Evolutionary conservation across 2,888 invertebrate species (phyloP).

Genomic region (Cistogaster globosa): DNA sequence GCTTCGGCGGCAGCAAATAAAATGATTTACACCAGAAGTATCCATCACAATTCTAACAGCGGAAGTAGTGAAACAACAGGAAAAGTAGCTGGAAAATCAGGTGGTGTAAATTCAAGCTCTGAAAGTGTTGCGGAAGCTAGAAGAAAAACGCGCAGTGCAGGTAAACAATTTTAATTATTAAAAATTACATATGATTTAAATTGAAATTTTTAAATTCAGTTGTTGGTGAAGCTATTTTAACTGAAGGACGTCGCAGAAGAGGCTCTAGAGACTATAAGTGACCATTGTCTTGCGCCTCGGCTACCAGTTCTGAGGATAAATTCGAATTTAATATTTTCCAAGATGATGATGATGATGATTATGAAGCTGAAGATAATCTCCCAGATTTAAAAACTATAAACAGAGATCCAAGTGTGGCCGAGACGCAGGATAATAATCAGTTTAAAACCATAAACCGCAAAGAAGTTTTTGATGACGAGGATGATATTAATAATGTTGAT

Average conservation of each 20-base stretch:
- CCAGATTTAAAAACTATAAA: constrained; percentile 62
- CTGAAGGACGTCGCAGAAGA: constrained; percentile 85
- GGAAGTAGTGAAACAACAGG: constrained; percentile 59
- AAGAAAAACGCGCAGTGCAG: constrained; percentile 89
- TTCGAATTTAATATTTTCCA: constrained; percentile 69
- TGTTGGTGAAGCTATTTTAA: constrained; percentile 80
- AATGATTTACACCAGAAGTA: constrained; percentile 81
- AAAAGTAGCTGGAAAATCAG: constrained; percentile 78
- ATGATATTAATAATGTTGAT: constrained; percentile 50
- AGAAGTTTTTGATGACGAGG: constrained; percentile 55
- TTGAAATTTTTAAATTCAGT: constrained; percentile 73
- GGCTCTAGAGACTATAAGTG: constrained; percentile 90
- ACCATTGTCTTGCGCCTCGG: constrained; percentile 85
- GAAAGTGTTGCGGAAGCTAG: constrained; percentile 81
- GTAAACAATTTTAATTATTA: constrained; percentile 80
- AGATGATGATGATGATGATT: constrained; percentile 74
- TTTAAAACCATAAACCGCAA: constrained; percentile 55
- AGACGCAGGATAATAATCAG: constrained; percentile 76
- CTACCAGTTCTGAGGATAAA: constrained; percentile 77
- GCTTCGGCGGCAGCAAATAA: constrained; percentile 81
- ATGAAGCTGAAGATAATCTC: constrained; percentile 75
- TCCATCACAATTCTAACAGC: constrained; percentile 25
- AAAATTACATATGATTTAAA: too few species aligned
- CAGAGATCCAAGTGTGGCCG: constrained; percentile 74
- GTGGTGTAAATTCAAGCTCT: constrained; percentile 73